These are phyloP conservation scores for Tinea semifulvella DNA, from an alignment of 2,888 invertebrate species.

Conservation along the genomic window DNA sequence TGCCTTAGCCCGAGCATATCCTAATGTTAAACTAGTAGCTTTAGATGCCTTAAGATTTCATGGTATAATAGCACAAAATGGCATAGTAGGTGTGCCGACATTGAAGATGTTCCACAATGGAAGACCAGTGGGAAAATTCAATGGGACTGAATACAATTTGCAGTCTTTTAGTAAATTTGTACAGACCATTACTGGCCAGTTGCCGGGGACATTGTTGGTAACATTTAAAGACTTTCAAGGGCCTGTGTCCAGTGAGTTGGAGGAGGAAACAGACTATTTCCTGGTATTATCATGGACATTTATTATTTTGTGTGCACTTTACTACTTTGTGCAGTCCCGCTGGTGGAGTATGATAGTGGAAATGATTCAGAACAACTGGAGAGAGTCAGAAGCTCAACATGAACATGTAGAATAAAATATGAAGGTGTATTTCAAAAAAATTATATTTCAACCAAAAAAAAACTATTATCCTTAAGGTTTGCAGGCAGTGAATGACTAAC, in stretches of 20 bases:
- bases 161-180: constrained; percentile 83
- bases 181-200: constrained; percentile 76
- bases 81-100: constrained; percentile 90
- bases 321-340: constrained; percentile 79
- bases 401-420: constrained; percentile 74
- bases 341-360: constrained; percentile 85
- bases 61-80: constrained; percentile 89
- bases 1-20: constrained; percentile 87
- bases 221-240: constrained; percentile 81
- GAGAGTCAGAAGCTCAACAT: constrained; percentile 85
- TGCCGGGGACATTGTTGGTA: constrained; percentile 71
- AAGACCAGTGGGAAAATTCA: constrained; percentile 83
- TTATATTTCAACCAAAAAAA: too few species aligned
- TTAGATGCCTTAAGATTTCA: constrained; percentile 87
- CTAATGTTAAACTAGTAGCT: constrained; percentile 86
- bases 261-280: constrained; percentile 81
- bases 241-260: constrained; percentile 81
- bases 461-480: too few species aligned
- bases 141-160: constrained; percentile 81
- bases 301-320: constrained; percentile 75
- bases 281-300: constrained; percentile 87
- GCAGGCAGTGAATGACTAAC: too few species aligned
- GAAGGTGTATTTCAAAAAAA: background rate
- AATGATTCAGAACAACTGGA: constrained; percentile 85
- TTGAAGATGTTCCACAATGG: constrained; percentile 91